These are phyloP conservation scores for Chouioia cunea DNA, from an alignment of 2,888 invertebrate species.

Conservation along the genomic window DNA sequence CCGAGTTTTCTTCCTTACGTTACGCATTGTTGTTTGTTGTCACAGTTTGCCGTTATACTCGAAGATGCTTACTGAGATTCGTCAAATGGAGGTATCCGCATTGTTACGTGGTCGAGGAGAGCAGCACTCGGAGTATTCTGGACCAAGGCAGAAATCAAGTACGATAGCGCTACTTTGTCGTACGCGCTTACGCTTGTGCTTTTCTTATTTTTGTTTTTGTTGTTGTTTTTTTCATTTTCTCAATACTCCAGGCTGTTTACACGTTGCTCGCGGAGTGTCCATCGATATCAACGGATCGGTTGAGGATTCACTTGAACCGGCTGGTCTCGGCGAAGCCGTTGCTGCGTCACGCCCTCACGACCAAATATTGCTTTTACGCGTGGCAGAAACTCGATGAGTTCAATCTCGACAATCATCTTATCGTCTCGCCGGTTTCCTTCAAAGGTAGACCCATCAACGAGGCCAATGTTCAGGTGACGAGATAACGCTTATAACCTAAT, in stretches of 20 bases:
- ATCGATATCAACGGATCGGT: constrained; percentile 54
- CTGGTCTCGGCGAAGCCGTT: constrained; percentile 70
- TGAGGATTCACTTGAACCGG: constrained; percentile 57
- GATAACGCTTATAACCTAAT: not conserved
- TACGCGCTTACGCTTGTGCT: no score
- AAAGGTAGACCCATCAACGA: constrained; percentile 80
- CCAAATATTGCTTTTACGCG: constrained; percentile 83
- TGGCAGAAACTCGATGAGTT: constrained; percentile 76
- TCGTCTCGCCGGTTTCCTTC: constrained; percentile 75
- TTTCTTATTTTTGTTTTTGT: not conserved
- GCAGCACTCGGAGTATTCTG: constrained; percentile 59
- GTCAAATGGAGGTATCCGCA: constrained; percentile 63
- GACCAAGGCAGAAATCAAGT: constrained; percentile 65
- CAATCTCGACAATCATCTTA: constrained; percentile 78
- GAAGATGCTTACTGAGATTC: constrained; percentile 59
- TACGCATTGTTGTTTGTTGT: not conserved
- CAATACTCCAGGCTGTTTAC: constrained; percentile 62
- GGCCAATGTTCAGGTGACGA: constrained; percentile 78
- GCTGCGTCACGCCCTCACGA: constrained; percentile 76
- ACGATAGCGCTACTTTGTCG: constrained; percentile 44
- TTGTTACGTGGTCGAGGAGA: constrained; percentile 59
- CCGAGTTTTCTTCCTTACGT: not conserved
- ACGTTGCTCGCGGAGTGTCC: constrained; percentile 62
- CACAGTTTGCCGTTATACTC: constrained; percentile 60
- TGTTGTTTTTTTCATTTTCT: not conserved